Conservation (phyloP, 2,797 vertebrate species). For the Sebastes melanostomus region DNA sequence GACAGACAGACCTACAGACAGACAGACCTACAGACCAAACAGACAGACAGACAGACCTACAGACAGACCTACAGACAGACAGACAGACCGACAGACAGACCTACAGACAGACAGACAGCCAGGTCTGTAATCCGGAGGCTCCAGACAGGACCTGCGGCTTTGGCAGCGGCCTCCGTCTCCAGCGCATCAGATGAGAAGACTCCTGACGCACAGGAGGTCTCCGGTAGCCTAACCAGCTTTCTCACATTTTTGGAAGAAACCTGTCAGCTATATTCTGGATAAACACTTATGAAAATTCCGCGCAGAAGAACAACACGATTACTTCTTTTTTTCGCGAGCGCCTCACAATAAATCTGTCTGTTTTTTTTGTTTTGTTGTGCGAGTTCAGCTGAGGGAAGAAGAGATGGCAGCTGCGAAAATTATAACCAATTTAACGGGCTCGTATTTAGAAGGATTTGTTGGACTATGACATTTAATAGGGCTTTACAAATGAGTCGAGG, state of each 20-base stretch:
- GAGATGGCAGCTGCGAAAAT: constrained; percentile 5
- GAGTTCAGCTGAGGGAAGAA: constrained; percentile 15
- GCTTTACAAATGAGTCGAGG: constrained; percentile 24
- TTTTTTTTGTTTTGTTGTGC: background rate
- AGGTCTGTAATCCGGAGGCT: constrained; percentile 40
- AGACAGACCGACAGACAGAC: background rate
- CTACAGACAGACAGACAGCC: background rate
- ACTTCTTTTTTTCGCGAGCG: background rate
- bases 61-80: constrained; percentile 20
- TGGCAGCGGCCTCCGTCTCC: constrained; percentile 48
- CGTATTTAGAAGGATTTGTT: constrained; percentile 6
- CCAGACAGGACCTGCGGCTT: constrained; percentile 58
- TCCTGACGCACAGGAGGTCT: constrained; percentile 48
- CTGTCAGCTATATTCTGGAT: constrained; percentile 31
- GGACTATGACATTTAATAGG: background rate
- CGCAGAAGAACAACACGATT: background rate
- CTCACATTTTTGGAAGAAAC: constrained; percentile 22
- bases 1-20: background rate
- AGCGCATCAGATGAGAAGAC: constrained; percentile 50
- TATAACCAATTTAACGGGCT: background rate
- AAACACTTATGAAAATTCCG: constrained; percentile 21
- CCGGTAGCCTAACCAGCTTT: constrained; percentile 22
- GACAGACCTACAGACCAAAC: background rate
- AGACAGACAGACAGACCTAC: background rate
- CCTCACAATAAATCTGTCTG: constrained; percentile 18